Base-by-base conservation (phyloP, 2,888 invertebrate species). In the Anthrax anthrax region DNA sequence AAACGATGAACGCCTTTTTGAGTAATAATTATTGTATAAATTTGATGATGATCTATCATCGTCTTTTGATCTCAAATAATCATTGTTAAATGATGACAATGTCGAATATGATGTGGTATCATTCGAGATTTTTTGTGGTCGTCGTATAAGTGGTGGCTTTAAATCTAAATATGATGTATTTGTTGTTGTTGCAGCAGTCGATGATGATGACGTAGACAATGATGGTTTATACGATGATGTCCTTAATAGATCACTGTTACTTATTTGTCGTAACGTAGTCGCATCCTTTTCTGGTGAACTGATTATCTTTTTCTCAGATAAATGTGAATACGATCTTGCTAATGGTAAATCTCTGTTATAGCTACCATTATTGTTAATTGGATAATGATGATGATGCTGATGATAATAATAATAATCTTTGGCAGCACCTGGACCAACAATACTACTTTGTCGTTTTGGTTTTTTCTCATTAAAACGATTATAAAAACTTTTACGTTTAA, bases 401-500 rank as follows among this genome's bases (percentile, higher is more conserved):
- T n/a, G n/a, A n/a, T n/a, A n/a, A n/a, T n/a, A n/a, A 47, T 69
- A 68, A 44, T 77, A 78, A 51, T 78, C 77, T 4, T 71, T 63
- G 12, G 76, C 75, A 8, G 76, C 76, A 9, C 59, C 59, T 9
- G 80, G 76, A 17, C 77, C 77, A 12, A 80, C 78, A 53, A 81
- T 68, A 55, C 74, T 80, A 57, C 79, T 79, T 58, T 80, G 81
- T 52, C 83, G 73, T 49, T 78, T 72, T 53, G 76, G 76, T 57
- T 84, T 84, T 61, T 84, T 80, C 60, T 89, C 87, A 62, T 91
- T 90, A 62, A 91, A 91, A 54, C 90, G 74, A 14, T 84, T 80
- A 61, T 89, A 91, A 68, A 88, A 91, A 63, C 90, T 90, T 63
- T 89, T 88, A 32, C 91, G 75, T 55, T 86, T 75, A 57, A 91